These are phyloP conservation scores for Drosophila dives DNA, from an alignment of 2,888 invertebrate species.

Conservation along the genomic window DNA sequence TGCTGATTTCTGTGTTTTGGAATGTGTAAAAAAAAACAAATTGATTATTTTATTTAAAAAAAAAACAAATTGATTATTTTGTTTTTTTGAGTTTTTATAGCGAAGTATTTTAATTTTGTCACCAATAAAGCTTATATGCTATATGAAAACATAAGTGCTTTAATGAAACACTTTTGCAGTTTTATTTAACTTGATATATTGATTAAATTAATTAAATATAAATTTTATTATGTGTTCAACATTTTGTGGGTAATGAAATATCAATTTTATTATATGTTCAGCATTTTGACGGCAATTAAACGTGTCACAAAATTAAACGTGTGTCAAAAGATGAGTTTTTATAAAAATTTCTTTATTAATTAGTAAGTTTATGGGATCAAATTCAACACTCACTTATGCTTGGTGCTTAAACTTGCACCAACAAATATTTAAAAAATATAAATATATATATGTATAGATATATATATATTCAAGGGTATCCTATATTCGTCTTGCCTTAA, in stretches of 20 bases:
- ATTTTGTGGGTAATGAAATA: background rate
- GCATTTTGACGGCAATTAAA: background rate
- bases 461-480: background rate
- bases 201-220: background rate
- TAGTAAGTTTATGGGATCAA: background rate
- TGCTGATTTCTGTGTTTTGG: slow-evolving; percentile 7
- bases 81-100: slow-evolving; percentile 16
- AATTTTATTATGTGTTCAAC: background rate
- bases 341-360: too few species aligned
- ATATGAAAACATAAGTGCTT: background rate
- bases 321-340: too few species aligned
- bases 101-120: background rate
- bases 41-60: slow-evolving; percentile 9
- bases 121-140: background rate
- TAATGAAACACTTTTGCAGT: background rate
- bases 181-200: background rate
- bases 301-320: background rate
- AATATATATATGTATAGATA: background rate
- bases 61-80: slow-evolving; percentile 2
- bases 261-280: background rate
- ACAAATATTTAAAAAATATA: background rate
- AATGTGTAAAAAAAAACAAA: slow-evolving; percentile 22
- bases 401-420: background rate
- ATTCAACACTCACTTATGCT: background rate
- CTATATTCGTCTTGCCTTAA: background rate